These are phyloP conservation scores for Bombus sibiricus DNA, from an alignment of 1,140 invertebrate species.

Conservation along the genomic window DNA sequence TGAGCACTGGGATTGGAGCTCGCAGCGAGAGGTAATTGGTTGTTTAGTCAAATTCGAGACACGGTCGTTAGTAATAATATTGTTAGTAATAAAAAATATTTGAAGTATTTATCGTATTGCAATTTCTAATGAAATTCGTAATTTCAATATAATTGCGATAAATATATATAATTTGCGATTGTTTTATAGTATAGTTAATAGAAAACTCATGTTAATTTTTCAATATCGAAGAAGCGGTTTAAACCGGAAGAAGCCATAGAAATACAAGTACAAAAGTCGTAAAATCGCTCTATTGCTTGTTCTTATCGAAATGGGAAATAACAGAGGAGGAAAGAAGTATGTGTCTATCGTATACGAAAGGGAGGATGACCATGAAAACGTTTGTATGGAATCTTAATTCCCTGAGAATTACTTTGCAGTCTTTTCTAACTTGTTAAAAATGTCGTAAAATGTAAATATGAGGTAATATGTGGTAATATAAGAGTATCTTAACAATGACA, in stretches of 20 bases:
- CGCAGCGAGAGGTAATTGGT: not conserved
- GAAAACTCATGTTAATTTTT: not conserved
- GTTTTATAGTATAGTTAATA: not conserved
- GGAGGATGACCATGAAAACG: not conserved
- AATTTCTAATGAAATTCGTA: not conserved
- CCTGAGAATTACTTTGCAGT: constrained; percentile 2
- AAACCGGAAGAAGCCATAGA: too few species aligned
- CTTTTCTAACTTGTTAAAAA: not conserved
- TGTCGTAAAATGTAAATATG: constrained; percentile 10
- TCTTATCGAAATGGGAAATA: not conserved
- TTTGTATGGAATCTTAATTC: not conserved
- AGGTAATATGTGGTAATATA: not conserved
- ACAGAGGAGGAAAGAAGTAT: not conserved
- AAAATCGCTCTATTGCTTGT: not conserved
- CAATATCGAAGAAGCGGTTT: not conserved
- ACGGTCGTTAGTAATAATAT: too few species aligned
- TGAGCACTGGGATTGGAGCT: not conserved
- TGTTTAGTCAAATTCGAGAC: not conserved
- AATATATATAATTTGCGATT: not conserved
- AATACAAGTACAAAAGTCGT: not conserved
- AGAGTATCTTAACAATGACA: not conserved
- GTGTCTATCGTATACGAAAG: not conserved
- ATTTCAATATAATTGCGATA: not conserved
- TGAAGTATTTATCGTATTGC: too few species aligned
- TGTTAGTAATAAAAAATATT: too few species aligned